Evolutionary conservation across 2,888 invertebrate species (phyloP), one percentile per base, ranked within the genome.

Genomic region (Drosophila robusta): DNA sequence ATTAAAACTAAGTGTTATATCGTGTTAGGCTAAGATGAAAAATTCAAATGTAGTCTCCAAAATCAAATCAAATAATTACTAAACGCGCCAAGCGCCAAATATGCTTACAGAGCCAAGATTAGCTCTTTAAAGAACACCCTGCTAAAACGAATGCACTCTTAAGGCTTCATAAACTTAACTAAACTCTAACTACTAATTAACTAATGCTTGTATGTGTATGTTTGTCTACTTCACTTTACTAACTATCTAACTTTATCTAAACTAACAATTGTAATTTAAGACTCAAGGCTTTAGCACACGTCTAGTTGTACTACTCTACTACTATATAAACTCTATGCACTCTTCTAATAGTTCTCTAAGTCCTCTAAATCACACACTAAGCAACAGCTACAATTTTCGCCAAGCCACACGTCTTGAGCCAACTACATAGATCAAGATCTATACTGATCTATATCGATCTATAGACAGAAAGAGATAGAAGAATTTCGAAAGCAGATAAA

Each of bases 181-280:
- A n/a, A 54, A 62, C 36, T 76, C 54, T 69, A 54, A 49, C 46
- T 52, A 58, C 26, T 12, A 61, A 47, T 44, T 60, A 64, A 52
- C 51, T 60, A 57, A 68, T 75, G 75, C 75, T 75, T 78, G 79
- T 79, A 75, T 79, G 75, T 75, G 79, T 79, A 75, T 79, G 81
- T 77, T 69, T 80, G 66, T 80, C 87, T 77, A 63, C 80, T 66
- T 75, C 68, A 74, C 74, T 64, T 42, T 56, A 52, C 22, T 26
- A 68, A 52, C 68, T 72, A 66, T 65, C 50, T 51, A 61, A 24
- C 44, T 68, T 42, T 79, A 70, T 54, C 36, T 54, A 58, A 63
- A 56, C 55, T 61, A 32, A 49, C n/a, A 39, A 22, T 67, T 62
- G 51, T 62, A 44, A 41, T 54, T 44, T 44, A 45, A 57, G 64